Percentiles rank a stretch among this genome's conserved stretches.
phyloP scores from a whole-genome alignment of 1,140 invertebrate genomes.

The Brachionus angularis region DNA sequence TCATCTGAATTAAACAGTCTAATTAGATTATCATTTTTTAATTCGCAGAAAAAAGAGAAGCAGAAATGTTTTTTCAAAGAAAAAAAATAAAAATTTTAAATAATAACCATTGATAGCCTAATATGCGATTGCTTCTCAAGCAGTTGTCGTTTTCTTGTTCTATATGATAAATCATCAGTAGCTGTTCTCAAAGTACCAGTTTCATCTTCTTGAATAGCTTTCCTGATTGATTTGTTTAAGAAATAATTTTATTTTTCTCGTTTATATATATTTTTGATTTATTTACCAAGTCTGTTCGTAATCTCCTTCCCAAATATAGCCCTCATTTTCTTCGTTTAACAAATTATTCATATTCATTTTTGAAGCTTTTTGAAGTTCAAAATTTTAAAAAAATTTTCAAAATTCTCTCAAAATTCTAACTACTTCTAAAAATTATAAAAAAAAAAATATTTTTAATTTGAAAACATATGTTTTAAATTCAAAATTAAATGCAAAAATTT shows the following conservation, averaged over 20 bases:
- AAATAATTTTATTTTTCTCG: too few species aligned
- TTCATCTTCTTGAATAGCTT: conserved; percentile 91
- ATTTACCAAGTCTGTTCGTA: conserved; percentile 68
- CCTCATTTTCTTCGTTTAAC: conserved; percentile 75
- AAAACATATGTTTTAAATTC: too few species aligned
- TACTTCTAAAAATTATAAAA: conserved; percentile 1
- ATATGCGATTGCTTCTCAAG: conserved; percentile 68
- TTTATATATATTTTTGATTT: too few species aligned
- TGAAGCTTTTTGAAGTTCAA: not conserved
- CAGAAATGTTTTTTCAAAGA: too few species aligned
- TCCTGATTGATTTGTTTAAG: conserved; percentile 66
- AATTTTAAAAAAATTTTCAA: not conserved
- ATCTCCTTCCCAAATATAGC: conserved; percentile 91
- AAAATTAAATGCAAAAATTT: too few species aligned
- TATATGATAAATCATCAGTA: conserved; percentile 81
- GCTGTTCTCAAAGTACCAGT: conserved; percentile 80
- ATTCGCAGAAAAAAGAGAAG: too few species aligned
- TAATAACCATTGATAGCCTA: conserved; percentile 73
- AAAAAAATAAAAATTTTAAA: too few species aligned
- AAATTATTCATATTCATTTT: conserved; percentile 46
- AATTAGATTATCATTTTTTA: not conserved
- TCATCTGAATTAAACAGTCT: conserved; percentile 58
- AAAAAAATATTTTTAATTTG: too few species aligned
- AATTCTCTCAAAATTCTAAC: not conserved
- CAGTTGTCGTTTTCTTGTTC: conserved; percentile 74